These are phyloP conservation scores for Rhizomys pruinosus DNA, from an alignment of 2,113 vertebrate genomes.

Conservation along the genomic window DNA sequence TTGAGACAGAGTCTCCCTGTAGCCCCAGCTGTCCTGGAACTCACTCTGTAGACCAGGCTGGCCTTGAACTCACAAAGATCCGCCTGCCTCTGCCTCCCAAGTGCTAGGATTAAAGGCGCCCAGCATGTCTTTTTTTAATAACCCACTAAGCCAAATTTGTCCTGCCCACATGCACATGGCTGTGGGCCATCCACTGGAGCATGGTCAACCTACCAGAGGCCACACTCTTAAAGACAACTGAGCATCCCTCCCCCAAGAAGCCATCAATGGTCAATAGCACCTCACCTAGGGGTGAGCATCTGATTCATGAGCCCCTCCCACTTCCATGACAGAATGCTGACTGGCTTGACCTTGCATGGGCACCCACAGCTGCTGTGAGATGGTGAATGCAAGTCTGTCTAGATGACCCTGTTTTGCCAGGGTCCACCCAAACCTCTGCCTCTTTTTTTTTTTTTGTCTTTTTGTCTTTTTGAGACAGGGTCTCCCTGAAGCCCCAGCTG, in stretches of 20 bases:
- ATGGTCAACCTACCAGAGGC: neutral
- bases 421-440: neutral
- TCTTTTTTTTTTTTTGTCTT: neutral
- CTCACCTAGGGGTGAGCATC: neutral
- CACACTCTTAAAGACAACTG: neutral
- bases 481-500: no score
- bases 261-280: neutral
- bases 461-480: no score
- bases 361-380: neutral
- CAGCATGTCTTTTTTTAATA: neutral
- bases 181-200: neutral
- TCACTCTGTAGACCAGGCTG: no score
- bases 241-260: neutral
- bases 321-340: neutral
- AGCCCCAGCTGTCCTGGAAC: no score
- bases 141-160: neutral
- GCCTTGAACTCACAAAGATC: no score
- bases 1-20: no score
- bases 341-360: neutral
- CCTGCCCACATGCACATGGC: neutral
- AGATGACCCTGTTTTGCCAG: neutral
- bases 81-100: no score
- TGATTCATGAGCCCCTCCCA: neutral
- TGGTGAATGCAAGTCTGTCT: neutral
- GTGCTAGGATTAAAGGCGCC: no score